Evolutionary conservation across 2,113 vertebrate species (phyloP), one percentile per base, ranked within the genome.

Genomic region (Chunga burmeisteri): DNA sequence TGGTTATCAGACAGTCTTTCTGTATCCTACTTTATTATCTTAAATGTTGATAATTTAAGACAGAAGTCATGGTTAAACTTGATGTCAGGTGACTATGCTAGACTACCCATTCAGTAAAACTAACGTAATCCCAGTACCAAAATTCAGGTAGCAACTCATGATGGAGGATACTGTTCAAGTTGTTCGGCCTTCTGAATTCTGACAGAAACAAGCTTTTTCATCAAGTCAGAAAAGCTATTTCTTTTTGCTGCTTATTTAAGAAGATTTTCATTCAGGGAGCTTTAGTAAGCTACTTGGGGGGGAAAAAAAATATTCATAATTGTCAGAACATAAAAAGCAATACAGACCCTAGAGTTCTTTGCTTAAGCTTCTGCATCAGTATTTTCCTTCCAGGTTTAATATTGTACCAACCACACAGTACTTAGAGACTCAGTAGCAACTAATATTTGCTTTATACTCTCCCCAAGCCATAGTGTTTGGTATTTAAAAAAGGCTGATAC

Each of bases 401-500:
- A 77, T 5, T 67, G 67, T 89, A 71, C 21, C 26, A 81, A 56
- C 4, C 56, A 93, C 61, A 56, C 78, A 85, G 65, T 58, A 67
- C 20, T 83, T 26, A 55, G 20, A 47, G 83, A 91, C 12, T 56
- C 38, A 44, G 56, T 46, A 68, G 46, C 52, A 93, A 56, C 81
- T 89, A 95, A 80, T 52, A 96, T 97, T 95, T 95, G 16, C 55
- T 94, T 94, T 90, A 42, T 34, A 49, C 46, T 90, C 83, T 90
- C 59, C 88, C 77, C 74, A 90, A 94, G 77, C 74, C 29, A 96
- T 13, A 61, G 25, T 5, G 32, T 90, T 94, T 96, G 91, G 47
- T 93, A 96, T 97, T 97, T 96, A 94, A 92, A 96, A 80, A 17
- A 87, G 70, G 42, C 53, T 91, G 71, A 86, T 23, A 68, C 30